Conservation (phyloP, 2,888 invertebrate genomes). For the Ischnus inquisitorius region DNA sequence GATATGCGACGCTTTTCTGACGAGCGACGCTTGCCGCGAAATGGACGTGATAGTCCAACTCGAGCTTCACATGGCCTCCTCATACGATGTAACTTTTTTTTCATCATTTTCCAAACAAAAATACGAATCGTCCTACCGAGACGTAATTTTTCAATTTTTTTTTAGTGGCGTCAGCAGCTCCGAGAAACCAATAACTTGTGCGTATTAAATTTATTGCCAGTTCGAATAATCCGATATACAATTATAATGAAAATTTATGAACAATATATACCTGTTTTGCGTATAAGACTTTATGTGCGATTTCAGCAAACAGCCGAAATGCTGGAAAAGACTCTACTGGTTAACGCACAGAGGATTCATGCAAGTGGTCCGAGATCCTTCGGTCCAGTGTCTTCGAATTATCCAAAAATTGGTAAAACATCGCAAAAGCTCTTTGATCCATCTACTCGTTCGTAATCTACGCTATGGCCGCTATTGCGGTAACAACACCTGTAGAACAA, state of each 20-base stretch:
- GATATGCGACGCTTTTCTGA: conserved; percentile 92
- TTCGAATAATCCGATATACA: too few relatives aligned
- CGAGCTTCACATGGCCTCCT: conserved; percentile 89
- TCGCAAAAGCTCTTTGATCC: neutral
- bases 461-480: too few relatives aligned
- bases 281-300: conserved; percentile 17
- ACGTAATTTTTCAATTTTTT: neutral
- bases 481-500: too few relatives aligned
- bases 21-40: conserved; percentile 92
- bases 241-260: too few relatives aligned
- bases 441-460: neutral
- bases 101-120: neutral
- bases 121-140: neutral
- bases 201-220: conserved; percentile 58
- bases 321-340: conserved; percentile 91
- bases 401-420: conserved; percentile 93
- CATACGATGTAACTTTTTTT: conserved; percentile 85
- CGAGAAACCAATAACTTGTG: conserved; percentile 71
- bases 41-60: conserved; percentile 91
- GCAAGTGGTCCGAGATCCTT: conserved; percentile 92
- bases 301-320: conserved; percentile 88
- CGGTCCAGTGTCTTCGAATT: conserved; percentile 91
- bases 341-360: conserved; percentile 91
- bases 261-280: too few relatives aligned
- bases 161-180: conserved; percentile 70